Evolutionary conservation across 2,888 invertebrate genomes (phyloP), one percentile per base, ranked within the genome.

Genomic region (Amblyjoppa fuscipennis): DNA sequence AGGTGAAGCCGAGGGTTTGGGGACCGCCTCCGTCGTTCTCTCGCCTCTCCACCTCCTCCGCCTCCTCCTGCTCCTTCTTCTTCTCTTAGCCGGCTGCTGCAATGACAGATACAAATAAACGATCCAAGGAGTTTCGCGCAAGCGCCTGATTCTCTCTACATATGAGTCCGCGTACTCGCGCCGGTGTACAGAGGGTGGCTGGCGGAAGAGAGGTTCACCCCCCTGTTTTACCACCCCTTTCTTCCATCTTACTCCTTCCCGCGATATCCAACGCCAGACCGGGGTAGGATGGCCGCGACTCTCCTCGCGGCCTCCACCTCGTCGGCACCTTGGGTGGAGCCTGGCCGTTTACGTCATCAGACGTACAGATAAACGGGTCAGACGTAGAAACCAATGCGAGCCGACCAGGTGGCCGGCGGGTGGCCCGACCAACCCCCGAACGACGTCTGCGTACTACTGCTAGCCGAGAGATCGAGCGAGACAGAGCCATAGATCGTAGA

Each of bases 51-150:
- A 1, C 41, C 45, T 49, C 45, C 45, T 13, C 45, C 69, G n/a
- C 69, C 51, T 41, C 41, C 73, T 64, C 78, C 78, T 64, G 81
- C 83, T 81, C 75, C 85, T 76, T 79, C 79, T 81, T 81, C 84
- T 88, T 88, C 88, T 88, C 89, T 89, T 88, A 84, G 85, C 88
- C 88, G 87, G 88, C 90, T 89, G 90, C 90, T 90, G 93, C 93
- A 94, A 93, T 94, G 93, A 93, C 93, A 93, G 93, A 93, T 94
- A 93, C 93, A 94, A 94, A 94, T 94, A 93, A 94, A 93, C 92
- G 94, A 93, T 92, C 91, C 90, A 13, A 81, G 88, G 89, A 89
- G 90, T 90, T 89, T 86, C 84, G 93, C 93, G 93, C 93, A 93
- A 90, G 93, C 93, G 93, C 93, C 87, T 88, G 66, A 68, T 70